Evolutionary conservation across 2,113 vertebrate genomes (phyloP).

Genomic region (Asarcornis scutulata): DNA sequence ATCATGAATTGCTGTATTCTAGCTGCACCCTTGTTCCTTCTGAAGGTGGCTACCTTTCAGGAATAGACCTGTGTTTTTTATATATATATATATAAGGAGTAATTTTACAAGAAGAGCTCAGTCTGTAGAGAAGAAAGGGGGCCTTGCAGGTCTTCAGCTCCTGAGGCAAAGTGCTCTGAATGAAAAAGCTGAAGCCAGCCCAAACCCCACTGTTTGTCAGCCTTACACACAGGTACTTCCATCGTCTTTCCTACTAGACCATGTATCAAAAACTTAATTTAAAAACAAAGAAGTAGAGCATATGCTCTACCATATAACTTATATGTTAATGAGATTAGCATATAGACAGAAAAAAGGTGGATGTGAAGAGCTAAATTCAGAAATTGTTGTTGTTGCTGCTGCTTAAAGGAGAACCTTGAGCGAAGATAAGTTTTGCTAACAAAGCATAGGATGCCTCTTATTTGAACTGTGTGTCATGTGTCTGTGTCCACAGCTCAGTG

Average conservation of each 20-base stretch:
- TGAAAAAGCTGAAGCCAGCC: background rate
- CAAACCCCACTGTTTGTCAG: background rate
- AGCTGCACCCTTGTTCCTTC: background rate
- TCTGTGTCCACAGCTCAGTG: background rate
- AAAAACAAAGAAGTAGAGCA: background rate
- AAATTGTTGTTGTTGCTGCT: background rate
- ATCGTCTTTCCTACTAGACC: background rate
- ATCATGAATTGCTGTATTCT: background rate
- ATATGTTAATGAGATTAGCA: background rate
- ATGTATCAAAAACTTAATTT: background rate
- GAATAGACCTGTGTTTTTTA: background rate
- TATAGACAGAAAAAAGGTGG: background rate
- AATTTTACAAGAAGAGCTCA: background rate
- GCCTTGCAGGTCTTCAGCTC: background rate
- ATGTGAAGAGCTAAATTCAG: background rate
- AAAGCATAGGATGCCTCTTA: background rate
- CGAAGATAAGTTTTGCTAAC: background rate
- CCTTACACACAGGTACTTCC: background rate
- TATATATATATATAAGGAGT: background rate
- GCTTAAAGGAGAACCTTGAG: background rate
- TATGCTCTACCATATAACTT: background rate
- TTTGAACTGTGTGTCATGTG: background rate
- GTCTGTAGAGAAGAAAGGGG: background rate
- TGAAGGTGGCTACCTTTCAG: background rate
- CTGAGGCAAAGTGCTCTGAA: background rate